Percentiles rank a stretch among this genome's conserved stretches.
Conservation (phyloP, 2,797 vertebrate genomes). For the Bradypodion ventrale region DNA sequence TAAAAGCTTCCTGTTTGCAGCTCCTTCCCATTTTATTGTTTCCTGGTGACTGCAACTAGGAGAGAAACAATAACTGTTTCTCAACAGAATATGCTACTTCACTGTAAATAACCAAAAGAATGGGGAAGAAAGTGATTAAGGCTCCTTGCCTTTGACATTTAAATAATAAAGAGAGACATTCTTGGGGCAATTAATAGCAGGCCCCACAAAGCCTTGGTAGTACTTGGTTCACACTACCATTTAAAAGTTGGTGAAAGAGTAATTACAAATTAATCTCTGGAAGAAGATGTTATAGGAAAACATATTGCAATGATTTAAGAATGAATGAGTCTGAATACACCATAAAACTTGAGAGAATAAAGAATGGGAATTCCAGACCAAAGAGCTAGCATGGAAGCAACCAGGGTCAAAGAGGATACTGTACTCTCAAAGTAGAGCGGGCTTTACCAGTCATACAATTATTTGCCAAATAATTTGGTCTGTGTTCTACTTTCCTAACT, state of each 20-base stretch:
- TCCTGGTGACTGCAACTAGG: not conserved
- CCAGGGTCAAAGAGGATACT: not conserved
- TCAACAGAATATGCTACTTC: not conserved
- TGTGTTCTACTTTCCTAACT: not conserved
- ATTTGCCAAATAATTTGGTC: not conserved
- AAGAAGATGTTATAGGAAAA: not conserved
- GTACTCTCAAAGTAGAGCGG: not conserved
- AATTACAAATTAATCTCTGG: not conserved
- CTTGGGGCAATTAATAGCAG: not conserved
- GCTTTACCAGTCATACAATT: not conserved
- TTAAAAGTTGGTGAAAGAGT: not conserved
- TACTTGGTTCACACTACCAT: not conserved
- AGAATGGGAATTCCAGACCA: not conserved
- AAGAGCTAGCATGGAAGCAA: not conserved
- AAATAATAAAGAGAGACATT: not conserved
- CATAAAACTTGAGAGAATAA: not conserved
- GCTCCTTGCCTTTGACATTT: not conserved
- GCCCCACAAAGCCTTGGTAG: not conserved
- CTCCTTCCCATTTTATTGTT: not conserved
- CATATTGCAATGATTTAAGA: not conserved
- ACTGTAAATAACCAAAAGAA: not conserved
- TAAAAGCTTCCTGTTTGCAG: not conserved
- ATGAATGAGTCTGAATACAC: not conserved
- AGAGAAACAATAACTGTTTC: not conserved
- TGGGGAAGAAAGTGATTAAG: too few relatives aligned